Conservation (phyloP, 2,113 vertebrate species). For the Aphelocoma coerulescens region DNA sequence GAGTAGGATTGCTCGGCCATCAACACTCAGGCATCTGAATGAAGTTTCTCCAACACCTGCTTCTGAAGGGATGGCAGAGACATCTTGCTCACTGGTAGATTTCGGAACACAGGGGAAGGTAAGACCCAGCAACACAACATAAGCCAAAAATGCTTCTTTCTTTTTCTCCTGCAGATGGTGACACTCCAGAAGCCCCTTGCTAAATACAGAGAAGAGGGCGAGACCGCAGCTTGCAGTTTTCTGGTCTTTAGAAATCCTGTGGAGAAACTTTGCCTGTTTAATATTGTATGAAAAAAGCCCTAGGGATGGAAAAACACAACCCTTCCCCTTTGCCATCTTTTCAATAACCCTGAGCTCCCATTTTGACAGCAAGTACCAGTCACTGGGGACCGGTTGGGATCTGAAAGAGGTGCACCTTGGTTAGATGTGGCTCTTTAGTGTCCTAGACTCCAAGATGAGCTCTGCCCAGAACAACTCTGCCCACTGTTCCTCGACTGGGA, state of each 20-base stretch:
- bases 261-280: neutral
- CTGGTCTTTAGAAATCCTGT: neutral
- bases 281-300: neutral
- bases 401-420: neutral
- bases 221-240: fast-evolving
- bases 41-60: neutral
- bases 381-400: neutral
- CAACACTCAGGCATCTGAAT: fast-evolving
- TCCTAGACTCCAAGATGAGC: neutral
- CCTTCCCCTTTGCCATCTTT: neutral
- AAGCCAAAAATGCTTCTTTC: neutral
- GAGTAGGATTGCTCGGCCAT: neutral
- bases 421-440: neutral
- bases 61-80: neutral
- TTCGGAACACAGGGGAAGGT: fast-evolving
- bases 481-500: fast-evolving
- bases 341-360: neutral
- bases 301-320: neutral
- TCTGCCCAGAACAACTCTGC: neutral
- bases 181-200: neutral
- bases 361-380: neutral
- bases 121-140: neutral
- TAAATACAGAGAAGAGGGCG: neutral
- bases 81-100: too few relatives aligned
- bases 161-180: neutral